Evolutionary conservation across 2,113 vertebrate species (phyloP).

Genomic region (Cervus canadensis): DNA sequence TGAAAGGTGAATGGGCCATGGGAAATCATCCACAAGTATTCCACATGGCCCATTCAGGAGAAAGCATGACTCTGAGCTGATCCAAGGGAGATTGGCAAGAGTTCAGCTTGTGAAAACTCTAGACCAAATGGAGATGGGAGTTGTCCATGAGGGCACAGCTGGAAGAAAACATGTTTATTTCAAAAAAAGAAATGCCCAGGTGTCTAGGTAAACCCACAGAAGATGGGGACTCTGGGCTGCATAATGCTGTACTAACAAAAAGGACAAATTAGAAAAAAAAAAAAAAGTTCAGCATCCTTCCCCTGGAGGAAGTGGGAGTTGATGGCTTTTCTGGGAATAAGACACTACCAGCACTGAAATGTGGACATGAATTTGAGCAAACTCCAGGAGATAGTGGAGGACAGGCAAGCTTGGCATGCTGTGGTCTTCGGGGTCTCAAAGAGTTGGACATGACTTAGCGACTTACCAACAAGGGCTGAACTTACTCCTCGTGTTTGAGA

Average conservation of each 20-base stretch:
- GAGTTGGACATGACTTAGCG: not conserved
- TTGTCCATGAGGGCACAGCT: not conserved
- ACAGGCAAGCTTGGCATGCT: not conserved
- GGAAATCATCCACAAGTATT: not conserved
- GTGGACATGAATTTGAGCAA: not conserved
- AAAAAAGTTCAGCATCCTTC: not conserved
- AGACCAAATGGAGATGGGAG: not conserved
- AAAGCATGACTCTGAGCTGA: not conserved
- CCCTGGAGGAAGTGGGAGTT: not conserved
- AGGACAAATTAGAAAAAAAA: not conserved
- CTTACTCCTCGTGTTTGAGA: not conserved
- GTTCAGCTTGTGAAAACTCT: not conserved
- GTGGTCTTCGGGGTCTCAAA: accelerated
- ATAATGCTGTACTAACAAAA: not conserved
- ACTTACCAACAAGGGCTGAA: not conserved
- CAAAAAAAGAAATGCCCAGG: conserved; percentile 2
- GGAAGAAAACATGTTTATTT: conserved; percentile 13
- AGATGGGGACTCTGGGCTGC: not conserved
- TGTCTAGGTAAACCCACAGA: not conserved
- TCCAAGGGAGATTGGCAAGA: not conserved
- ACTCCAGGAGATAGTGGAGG: not conserved
- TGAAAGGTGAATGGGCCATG: not conserved
- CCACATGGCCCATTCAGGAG: not conserved
- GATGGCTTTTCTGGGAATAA: not conserved
- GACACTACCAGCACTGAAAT: not conserved